phyloP scores from a whole-genome alignment of 2,113 vertebrate species.

The Xyliphius kryptos region DNA sequence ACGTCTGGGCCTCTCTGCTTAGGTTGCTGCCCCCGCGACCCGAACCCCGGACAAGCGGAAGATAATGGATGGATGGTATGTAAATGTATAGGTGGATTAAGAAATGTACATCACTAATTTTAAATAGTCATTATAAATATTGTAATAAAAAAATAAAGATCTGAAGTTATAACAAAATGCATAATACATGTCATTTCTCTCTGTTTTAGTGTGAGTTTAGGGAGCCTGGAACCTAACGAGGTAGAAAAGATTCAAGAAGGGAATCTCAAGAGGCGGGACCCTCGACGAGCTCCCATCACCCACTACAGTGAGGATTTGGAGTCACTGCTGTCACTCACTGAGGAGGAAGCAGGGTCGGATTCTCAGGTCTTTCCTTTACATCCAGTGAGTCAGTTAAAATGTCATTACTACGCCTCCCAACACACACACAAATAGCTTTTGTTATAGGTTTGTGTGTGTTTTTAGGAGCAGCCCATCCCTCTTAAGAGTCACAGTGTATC shows the following conservation, averaged over 20 bases:
- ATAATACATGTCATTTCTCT: background rate
- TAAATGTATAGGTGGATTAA: too few species aligned
- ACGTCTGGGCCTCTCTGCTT: too few species aligned
- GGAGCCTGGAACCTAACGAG: conserved; percentile 35
- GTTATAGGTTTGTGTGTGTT: conserved; percentile 9
- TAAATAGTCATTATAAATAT: too few species aligned
- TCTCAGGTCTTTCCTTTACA: conserved; percentile 27
- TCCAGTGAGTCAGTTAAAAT: conserved; percentile 31
- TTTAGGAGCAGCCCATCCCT: conserved; percentile 30
- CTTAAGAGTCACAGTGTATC: conserved; percentile 38
- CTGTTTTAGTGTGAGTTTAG: conserved; percentile 43
- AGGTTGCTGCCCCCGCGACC: too few species aligned
- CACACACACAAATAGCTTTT: background rate
- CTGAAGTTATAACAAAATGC: too few species aligned
- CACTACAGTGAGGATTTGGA: conserved; percentile 34
- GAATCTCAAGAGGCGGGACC: conserved; percentile 36
- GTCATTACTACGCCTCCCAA: too few species aligned
- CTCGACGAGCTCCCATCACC: conserved; percentile 44
- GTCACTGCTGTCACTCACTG: conserved; percentile 47
- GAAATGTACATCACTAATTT: too few species aligned
- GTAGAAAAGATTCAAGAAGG: conserved; percentile 37
- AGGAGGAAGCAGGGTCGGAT: conserved; percentile 40
- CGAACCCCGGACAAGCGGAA: too few species aligned
- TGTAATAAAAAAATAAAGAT: too few species aligned
- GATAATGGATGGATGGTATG: too few species aligned